Percentiles rank a stretch among this genome's conserved stretches.
These are phyloP conservation scores for Protobothrops flavoviridis DNA, from an alignment of 2,113 vertebrate genomes.

Conservation along the genomic window DNA sequence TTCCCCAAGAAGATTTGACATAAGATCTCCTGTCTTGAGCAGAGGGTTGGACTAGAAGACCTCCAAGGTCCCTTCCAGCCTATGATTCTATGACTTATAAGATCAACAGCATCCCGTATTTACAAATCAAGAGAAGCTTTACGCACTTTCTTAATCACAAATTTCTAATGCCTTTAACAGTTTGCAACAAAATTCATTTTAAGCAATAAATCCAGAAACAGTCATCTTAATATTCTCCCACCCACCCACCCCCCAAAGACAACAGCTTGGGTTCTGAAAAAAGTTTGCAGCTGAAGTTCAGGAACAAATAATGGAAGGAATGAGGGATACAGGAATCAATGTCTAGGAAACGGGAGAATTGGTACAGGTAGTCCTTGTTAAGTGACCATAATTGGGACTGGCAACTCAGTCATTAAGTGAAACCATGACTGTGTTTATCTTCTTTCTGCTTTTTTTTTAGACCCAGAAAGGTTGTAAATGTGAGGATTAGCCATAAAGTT, in stretches of 20 bases:
- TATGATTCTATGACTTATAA: too few species aligned
- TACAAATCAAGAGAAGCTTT: background rate
- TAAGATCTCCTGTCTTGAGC: background rate
- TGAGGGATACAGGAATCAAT: background rate
- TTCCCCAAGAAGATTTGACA: background rate
- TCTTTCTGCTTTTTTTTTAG: background rate
- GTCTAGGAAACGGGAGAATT: background rate
- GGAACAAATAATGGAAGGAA: background rate
- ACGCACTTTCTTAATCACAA: background rate
- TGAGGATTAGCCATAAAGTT: background rate
- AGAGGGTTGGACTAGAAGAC: background rate
- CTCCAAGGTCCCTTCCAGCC: too few species aligned
- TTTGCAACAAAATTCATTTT: background rate
- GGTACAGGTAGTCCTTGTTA: background rate
- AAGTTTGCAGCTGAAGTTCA: too few species aligned
- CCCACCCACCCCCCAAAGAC: background rate
- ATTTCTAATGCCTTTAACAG: background rate
- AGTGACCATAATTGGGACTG: background rate
- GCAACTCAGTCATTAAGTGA: background rate
- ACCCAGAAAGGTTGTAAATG: background rate
- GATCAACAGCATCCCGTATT: background rate
- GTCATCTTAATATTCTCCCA: background rate
- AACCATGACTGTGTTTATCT: background rate
- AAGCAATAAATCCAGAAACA: background rate
- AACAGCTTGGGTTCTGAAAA: background rate